Percentiles rank a stretch among this genome's conserved stretches.
Conservation (phyloP, 2,797 vertebrate genomes). For the Graptemys geographica region DNA sequence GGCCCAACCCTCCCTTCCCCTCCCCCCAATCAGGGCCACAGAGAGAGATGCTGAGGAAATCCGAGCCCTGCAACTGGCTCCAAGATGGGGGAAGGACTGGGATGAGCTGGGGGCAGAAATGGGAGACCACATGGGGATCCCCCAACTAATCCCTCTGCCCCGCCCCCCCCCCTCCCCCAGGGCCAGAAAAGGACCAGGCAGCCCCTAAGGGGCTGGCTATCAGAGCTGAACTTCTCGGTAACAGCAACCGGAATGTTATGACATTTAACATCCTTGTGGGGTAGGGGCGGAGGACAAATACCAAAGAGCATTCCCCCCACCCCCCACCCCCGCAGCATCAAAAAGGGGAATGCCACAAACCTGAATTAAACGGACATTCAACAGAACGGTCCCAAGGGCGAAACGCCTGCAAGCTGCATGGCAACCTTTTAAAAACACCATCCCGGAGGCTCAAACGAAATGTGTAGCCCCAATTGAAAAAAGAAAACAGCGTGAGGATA, state of each 20-base stretch:
- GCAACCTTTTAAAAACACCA: too few species aligned
- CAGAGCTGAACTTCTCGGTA: not conserved
- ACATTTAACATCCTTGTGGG: not conserved
- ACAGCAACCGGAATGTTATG: not conserved
- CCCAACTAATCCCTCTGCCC: not conserved
- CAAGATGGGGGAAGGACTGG: not conserved
- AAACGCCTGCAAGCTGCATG: too few species aligned
- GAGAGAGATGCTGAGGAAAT: not conserved
- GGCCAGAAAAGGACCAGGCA: not conserved
- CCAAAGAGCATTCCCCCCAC: too few species aligned
- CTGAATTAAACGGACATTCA: not conserved
- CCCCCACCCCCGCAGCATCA: too few species aligned
- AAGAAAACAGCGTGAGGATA: not conserved
- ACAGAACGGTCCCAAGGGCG: not conserved
- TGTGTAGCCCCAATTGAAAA: not conserved
- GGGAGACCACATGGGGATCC: not conserved
- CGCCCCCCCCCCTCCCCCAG: not conserved
- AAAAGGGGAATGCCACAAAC: too few species aligned
- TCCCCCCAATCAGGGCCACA: not conserved
- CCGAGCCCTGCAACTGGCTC: not conserved
- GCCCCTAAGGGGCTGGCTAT: not conserved
- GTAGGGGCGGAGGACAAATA: too few species aligned
- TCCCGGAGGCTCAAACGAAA: not conserved
- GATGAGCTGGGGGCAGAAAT: not conserved
- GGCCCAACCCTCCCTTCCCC: too few species aligned